A percentile compares a stretch with the other conserved stretches of the same genome.
Evolutionary conservation across 2,888 invertebrate genomes (phyloP).

Genomic region (Epinotia bilunana): DNA sequence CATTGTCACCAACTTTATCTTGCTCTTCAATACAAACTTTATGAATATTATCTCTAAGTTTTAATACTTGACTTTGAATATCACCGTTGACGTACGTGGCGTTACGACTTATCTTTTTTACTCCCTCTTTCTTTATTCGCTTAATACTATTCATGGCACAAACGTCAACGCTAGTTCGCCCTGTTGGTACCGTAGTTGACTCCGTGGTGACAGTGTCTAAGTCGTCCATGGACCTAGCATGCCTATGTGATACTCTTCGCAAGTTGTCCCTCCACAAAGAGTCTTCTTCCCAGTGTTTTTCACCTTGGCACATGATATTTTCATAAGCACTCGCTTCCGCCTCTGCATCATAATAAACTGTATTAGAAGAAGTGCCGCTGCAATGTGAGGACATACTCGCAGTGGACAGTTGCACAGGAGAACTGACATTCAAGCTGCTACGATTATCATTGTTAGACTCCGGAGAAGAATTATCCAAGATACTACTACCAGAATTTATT

Average conservation of each 20-base stretch:
- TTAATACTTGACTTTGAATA: slow-evolving; percentile 79
- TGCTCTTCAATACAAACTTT: slow-evolving; percentile 60
- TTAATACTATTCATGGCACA: slow-evolving; percentile 76
- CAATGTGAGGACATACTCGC: slow-evolving; percentile 81
- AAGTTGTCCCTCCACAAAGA: slow-evolving; percentile 92
- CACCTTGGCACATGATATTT: slow-evolving; percentile 84
- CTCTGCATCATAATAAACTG: slow-evolving; percentile 80
- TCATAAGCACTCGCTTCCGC: slow-evolving; percentile 76
- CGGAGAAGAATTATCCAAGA: slow-evolving; percentile 61
- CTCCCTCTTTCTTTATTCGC: slow-evolving; percentile 68
- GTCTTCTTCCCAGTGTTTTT: slow-evolving; percentile 93
- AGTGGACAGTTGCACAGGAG: slow-evolving; percentile 69
- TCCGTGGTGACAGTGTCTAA: slow-evolving; percentile 83
- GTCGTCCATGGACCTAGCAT: slow-evolving; percentile 93
- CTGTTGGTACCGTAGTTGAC: slow-evolving; percentile 50
- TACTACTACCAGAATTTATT: slow-evolving; percentile 65
- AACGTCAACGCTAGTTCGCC: slow-evolving; percentile 63
- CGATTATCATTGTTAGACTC: slow-evolving; percentile 59
- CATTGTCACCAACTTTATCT: slow-evolving; percentile 75
- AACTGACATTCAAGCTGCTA: slow-evolving; percentile 57
- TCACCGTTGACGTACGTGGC: slow-evolving; percentile 92
- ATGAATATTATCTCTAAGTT: slow-evolving; percentile 64
- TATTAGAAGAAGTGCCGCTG: slow-evolving; percentile 79
- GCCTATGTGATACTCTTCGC: slow-evolving; percentile 90
- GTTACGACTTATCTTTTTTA: slow-evolving; percentile 86